phyloP scores from a whole-genome alignment of 2,888 invertebrate species.

The Lasioglossum villosulum region DNA sequence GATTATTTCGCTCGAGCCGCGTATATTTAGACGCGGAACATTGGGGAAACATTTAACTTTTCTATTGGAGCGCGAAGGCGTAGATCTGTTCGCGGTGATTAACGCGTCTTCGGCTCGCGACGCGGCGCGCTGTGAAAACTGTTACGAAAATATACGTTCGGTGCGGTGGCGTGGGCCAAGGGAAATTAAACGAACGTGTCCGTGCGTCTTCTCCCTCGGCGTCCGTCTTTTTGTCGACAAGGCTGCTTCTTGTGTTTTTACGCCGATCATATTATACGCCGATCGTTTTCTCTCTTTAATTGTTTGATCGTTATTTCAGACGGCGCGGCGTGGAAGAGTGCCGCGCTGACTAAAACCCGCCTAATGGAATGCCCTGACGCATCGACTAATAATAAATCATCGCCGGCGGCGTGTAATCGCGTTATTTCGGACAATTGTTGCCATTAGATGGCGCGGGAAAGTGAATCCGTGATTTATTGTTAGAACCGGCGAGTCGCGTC shows the following conservation, averaged over 20 bases:
- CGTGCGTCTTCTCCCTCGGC: background rate
- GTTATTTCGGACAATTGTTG: constrained; percentile 55
- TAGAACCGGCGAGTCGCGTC: constrained; percentile 30
- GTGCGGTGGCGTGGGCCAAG: constrained; percentile 36
- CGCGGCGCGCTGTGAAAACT: constrained; percentile 36
- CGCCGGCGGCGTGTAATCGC: constrained; percentile 45
- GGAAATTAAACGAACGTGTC: constrained; percentile 49
- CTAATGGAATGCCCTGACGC: constrained; percentile 58
- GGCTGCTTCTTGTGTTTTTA: constrained; percentile 29
- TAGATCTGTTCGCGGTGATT: constrained; percentile 18
- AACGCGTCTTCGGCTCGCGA: constrained; percentile 16
- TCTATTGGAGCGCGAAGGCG: constrained; percentile 18
- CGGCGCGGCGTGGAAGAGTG: constrained; percentile 11
- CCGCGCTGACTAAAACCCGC: constrained; percentile 38
- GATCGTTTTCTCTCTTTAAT: constrained; percentile 36
- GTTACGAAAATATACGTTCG: constrained; percentile 59
- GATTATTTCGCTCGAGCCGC: background rate
- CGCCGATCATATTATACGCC: constrained; percentile 42
- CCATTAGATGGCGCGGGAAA: constrained; percentile 40
- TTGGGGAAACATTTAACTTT: constrained; percentile 13
- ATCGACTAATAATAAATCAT: constrained; percentile 64
- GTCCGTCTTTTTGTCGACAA: constrained; percentile 30
- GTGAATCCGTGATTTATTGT: constrained; percentile 53
- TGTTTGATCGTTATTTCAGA: constrained; percentile 36
- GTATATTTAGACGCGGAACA: constrained; percentile 8